Conservation (phyloP, 1,140 invertebrate genomes). For the Acyrthosiphon pisum region DNA sequence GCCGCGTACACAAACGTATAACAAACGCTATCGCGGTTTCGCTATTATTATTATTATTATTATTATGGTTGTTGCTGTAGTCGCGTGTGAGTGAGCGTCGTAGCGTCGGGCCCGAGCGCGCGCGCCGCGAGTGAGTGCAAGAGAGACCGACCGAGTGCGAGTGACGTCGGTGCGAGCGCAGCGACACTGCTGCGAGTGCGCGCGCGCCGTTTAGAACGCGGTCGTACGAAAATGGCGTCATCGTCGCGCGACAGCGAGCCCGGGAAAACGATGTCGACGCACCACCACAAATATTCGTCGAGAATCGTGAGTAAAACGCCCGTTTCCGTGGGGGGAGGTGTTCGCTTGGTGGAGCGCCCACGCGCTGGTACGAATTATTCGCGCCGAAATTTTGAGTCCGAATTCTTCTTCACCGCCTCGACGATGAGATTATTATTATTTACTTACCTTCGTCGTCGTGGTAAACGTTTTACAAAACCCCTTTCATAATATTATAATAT, state of each 20-base stretch:
- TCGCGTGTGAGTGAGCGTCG: neutral
- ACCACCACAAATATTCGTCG: conserved; percentile 37
- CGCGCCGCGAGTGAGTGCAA: neutral
- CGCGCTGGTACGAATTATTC: neutral
- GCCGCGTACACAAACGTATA: neutral
- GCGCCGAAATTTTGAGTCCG: neutral
- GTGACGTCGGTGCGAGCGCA: neutral
- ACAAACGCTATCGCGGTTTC: neutral
- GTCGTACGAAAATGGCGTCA: conserved; percentile 36
- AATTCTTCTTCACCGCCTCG: no score
- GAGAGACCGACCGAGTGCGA: neutral
- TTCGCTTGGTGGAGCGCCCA: neutral
- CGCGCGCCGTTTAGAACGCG: neutral
- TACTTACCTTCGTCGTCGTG: no score
- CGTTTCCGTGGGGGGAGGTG: no score
- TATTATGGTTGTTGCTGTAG: neutral
- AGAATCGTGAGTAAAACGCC: conserved; percentile 23
- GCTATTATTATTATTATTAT: neutral
- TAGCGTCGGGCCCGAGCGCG: neutral
- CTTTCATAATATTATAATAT: neutral
- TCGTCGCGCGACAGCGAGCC: conserved; percentile 38
- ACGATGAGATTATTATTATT: no score
- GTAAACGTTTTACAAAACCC: neutral
- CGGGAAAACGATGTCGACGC: neutral
- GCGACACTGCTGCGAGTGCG: neutral